phyloP scores from a whole-genome alignment of 1,140 invertebrate genomes.

The Ceratina japonica region DNA sequence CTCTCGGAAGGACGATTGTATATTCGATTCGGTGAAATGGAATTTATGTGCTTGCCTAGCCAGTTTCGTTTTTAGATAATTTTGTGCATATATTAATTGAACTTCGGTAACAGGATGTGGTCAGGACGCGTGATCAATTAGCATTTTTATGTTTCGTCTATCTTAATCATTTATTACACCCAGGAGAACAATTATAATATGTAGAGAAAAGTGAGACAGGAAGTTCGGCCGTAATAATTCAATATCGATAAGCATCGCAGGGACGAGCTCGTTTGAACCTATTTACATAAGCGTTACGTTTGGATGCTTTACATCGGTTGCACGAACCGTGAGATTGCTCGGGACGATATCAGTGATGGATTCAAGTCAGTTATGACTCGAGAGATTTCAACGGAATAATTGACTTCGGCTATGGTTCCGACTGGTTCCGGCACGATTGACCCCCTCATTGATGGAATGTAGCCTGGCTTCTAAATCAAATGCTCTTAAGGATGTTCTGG shows the following conservation, averaged over 20 bases:
- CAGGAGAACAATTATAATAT: too few relatives aligned
- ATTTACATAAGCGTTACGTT: constrained; percentile 37
- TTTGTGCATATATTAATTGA: too few relatives aligned
- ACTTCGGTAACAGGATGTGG: too few relatives aligned
- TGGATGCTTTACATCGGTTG: constrained; percentile 38
- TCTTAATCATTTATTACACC: too few relatives aligned
- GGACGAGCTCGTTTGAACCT: constrained; percentile 43
- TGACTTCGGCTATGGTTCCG: background rate
- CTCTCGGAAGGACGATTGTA: too few relatives aligned
- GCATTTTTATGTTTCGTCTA: too few relatives aligned
- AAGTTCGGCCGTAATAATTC: constrained; percentile 23
- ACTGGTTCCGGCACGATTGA: background rate
- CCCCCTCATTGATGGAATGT: background rate
- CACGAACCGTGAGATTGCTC: constrained; percentile 17
- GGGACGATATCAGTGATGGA: background rate
- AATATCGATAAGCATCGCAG: constrained; percentile 30
- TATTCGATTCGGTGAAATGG: too few relatives aligned
- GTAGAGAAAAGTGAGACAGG: constrained; percentile 15
- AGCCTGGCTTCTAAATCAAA: background rate
- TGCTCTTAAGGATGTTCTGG: too few relatives aligned
- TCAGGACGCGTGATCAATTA: too few relatives aligned
- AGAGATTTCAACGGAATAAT: background rate
- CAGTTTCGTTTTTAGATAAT: too few relatives aligned
- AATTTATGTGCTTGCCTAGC: too few relatives aligned
- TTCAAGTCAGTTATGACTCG: constrained; percentile 1